Base-by-base conservation (phyloP, 1,140 invertebrate species). In the Neelides sp. region DNA sequence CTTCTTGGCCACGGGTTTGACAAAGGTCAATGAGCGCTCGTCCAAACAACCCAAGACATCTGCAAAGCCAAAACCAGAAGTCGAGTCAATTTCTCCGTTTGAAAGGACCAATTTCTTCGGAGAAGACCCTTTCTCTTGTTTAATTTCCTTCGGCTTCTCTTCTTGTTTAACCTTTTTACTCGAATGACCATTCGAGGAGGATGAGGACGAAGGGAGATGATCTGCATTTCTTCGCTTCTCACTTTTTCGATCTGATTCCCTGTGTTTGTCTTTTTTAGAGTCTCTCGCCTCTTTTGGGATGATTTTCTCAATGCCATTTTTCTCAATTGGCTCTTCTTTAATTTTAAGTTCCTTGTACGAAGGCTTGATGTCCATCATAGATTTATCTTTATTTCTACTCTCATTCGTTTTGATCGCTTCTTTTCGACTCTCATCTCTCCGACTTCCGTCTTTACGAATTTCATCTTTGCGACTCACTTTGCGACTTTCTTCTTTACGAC, bases 291-390 rank as follows among this genome's bases (percentile, higher is more conserved):
- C 32, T 52, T 32, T 36, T 52, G 20, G 8, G 8, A n/a, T 20
- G 17, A 15, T 41, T 68, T 72, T 32, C 64, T n/a, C n/a, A n/a
- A n/a, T n/a, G n/a, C 55, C 58, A 36, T 60, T 65, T 58, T 65
- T 35, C 36, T 12, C 48, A 20, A 26, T 48, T 41, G 19, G 32
- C 36, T 4, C 49, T 37, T 15, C 24, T 30, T n/a, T 49, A n/a
- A 2, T 22, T 36, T 17, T 22, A 12, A 36, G 32, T 13, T 24
- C 27, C 20, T 48, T n/a, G n/a, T n/a, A n/a, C n/a, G n/a, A n/a
- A n/a, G n/a, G n/a, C n/a, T n/a, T n/a, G n/a, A n/a, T n/a, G n/a
- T n/a, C n/a, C n/a, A n/a, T n/a, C n/a, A n/a, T n/a, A n/a, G n/a
- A n/a, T n/a, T n/a, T n/a, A n/a, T n/a, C n/a, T n/a, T 26, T 13